Evolutionary conservation across 2,888 invertebrate species (phyloP).

Genomic region (Tanypteryx hageni): DNA sequence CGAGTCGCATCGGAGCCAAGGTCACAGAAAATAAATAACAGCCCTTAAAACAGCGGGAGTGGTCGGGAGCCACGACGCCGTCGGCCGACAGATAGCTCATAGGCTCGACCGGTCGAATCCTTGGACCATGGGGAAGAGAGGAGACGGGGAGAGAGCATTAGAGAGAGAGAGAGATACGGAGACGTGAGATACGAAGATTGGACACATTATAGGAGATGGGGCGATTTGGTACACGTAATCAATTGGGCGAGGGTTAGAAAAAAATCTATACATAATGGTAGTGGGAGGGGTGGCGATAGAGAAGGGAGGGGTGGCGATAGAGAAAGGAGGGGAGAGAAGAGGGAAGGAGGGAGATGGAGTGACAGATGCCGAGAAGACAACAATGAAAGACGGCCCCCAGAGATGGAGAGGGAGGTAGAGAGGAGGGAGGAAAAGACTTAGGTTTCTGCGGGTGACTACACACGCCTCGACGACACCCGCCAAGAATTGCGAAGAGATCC

Average conservation of each 20-base stretch:
- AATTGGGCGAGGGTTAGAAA: background rate
- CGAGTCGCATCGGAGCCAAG: slow-evolving; percentile 38
- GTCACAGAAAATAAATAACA: slow-evolving; percentile 8
- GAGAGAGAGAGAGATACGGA: background rate
- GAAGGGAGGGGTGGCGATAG: too few species aligned
- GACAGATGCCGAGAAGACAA: too few species aligned
- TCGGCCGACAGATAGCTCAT: background rate
- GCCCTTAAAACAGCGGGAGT: background rate
- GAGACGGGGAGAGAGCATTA: background rate
- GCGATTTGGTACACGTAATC: background rate
- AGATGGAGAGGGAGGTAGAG: background rate
- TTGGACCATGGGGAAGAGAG: background rate
- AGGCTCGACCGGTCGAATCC: background rate
- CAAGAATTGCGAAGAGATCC: background rate
- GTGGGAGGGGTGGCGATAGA: too few species aligned
- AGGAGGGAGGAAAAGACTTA: background rate
- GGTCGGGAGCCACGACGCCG: background rate
- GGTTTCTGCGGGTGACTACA: slow-evolving; percentile 9
- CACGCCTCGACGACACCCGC: background rate
- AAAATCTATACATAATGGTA: background rate
- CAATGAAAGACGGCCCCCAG: too few species aligned
- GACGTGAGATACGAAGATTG: background rate
- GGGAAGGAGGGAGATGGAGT: too few species aligned
- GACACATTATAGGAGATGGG: background rate
- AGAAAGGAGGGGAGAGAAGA: too few species aligned